Evolutionary conservation across 2,113 vertebrate species (phyloP), one percentile per base, ranked within the genome.

Genomic region (Synchiropus splendidus): DNA sequence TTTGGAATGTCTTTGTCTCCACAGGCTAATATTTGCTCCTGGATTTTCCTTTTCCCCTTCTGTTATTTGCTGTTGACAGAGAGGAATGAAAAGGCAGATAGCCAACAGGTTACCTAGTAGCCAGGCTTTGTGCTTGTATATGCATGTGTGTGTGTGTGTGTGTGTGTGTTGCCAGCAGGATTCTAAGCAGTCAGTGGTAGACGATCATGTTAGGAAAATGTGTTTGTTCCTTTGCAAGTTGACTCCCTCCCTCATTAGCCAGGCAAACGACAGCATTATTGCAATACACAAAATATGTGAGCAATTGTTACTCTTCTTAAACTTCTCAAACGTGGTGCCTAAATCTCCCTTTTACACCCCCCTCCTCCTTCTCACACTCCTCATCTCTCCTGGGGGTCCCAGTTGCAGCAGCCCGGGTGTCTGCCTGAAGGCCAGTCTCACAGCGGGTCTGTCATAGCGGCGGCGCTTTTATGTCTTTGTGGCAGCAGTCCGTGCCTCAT

Each of bases 1-100:
- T 78, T 70, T 71, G 80, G 81, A 85, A 85, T 81, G 70, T 52
- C 52, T 85, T 83, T 84, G 78, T 82, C 66, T 67, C 16, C 48
- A 16, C 48, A 5, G 48, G 72, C 79, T 75, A 85, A 86, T 86
- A 83, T 87, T 87, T 84, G 72, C 64, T 51, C 45, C 69, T 41
- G 62, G 80, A 81, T 80, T 82, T 74, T 58, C 62, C 64, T 61
- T 77, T 69, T 70, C 42, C 16, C 51, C 57, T 71, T 58, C 44
- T 59, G 67, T 60, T 81, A 68, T 75, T 84, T 69, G 51, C 48
- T 76, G 61, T 79, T 82, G 75, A 77, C 60, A 71, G 48, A 82
- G 54, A 66, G 51, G 54, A 78, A 78, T 68, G 74, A 79, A 80
- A 75, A 77, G 73, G 66, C 70, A 71, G 59, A 74, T 73, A 64